These are phyloP conservation scores for Microchrysa polita DNA, from an alignment of 2,888 invertebrate species.

Conservation along the genomic window DNA sequence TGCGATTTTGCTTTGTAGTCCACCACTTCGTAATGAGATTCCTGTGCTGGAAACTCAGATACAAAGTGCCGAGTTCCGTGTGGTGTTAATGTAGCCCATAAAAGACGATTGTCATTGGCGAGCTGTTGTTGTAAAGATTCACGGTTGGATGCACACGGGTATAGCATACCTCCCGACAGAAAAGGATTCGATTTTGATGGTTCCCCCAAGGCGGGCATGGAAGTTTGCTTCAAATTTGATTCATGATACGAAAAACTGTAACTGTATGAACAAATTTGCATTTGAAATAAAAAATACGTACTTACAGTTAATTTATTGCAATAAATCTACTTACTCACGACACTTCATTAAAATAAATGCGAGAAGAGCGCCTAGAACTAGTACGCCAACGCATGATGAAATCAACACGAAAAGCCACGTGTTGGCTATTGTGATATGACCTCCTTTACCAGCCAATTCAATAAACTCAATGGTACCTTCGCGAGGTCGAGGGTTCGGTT, in stretches of 20 bases:
- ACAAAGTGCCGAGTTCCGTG: slow-evolving; percentile 83
- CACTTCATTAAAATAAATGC: slow-evolving; percentile 83
- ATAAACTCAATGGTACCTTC: slow-evolving; percentile 80
- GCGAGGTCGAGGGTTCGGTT: slow-evolving; percentile 68
- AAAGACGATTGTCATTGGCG: slow-evolving; percentile 73
- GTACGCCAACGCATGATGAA: slow-evolving; percentile 81
- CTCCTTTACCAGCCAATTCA: slow-evolving; percentile 77
- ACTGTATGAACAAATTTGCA: slow-evolving; percentile 51
- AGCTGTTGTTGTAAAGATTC: slow-evolving; percentile 64
- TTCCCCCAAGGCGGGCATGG: slow-evolving; percentile 68
- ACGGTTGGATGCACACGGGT: slow-evolving; percentile 67
- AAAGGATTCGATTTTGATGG: slow-evolving; percentile 65
- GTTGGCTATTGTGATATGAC: slow-evolving; percentile 69
- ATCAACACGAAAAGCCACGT: slow-evolving; percentile 85
- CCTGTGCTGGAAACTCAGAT: slow-evolving; percentile 69
- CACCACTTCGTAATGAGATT: slow-evolving; percentile 78
- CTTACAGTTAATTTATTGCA: neutral
- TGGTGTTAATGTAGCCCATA: slow-evolving; percentile 88
- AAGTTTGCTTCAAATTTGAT: slow-evolving; percentile 66
- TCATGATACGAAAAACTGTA: slow-evolving; percentile 63
- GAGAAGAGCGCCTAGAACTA: slow-evolving; percentile 80
- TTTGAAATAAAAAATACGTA: neutral
- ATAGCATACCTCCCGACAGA: slow-evolving; percentile 68
- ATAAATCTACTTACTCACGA: slow-evolving; percentile 71
- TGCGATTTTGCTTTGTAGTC: slow-evolving; percentile 65